Conservation (phyloP, 2,888 invertebrate genomes). For the Lepidonotus clava region DNA sequence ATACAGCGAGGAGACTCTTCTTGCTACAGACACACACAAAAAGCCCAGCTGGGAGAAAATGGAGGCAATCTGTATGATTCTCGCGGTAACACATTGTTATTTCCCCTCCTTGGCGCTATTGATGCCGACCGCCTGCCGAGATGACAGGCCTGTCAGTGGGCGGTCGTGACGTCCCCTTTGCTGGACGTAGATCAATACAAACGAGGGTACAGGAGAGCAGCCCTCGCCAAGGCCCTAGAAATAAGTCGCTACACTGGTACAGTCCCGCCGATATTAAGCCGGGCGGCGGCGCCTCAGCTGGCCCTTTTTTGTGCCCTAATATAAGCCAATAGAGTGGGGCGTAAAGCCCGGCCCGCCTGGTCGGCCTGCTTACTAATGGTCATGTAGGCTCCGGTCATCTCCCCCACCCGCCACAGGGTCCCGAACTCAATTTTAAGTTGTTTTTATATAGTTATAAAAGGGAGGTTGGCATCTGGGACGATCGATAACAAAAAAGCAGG, state of each 20-base stretch:
- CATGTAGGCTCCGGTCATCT: background rate
- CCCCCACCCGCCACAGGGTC: background rate
- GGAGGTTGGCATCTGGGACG: too few relatives aligned
- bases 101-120: background rate
- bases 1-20: too few relatives aligned
- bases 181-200: background rate
- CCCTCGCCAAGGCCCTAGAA: background rate
- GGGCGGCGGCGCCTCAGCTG: too few relatives aligned
- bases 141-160: background rate
- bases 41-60: too few relatives aligned
- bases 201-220: background rate
- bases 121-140: background rate
- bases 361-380: background rate
- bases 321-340: background rate
- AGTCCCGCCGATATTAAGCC: too few relatives aligned
- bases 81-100: background rate
- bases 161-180: background rate
- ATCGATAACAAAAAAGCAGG: too few relatives aligned
- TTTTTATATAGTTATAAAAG: too few relatives aligned
- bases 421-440: background rate
- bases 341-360: background rate
- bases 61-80: too few relatives aligned
- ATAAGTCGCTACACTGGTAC: too few relatives aligned
- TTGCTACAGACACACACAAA: too few relatives aligned
- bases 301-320: too few relatives aligned